Evolutionary conservation across 1,140 invertebrate genomes (phyloP).

Genomic region (Dermatophagoides farinae): DNA sequence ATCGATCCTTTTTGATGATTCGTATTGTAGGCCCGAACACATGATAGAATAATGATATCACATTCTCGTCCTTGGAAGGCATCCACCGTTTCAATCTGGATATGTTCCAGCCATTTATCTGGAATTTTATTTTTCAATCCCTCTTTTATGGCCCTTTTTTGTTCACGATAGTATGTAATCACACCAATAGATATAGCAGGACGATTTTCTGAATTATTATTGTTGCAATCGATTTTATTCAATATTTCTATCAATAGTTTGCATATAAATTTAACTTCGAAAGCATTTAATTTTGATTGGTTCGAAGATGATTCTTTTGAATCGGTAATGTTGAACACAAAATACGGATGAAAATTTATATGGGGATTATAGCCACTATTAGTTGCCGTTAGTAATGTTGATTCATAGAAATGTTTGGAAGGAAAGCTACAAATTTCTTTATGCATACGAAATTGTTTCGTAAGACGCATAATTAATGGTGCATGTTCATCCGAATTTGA

Average conservation of each 20-base stretch:
- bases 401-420: constrained; percentile 53
- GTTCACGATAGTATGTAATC: constrained; percentile 53
- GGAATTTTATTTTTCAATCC: constrained; percentile 9
- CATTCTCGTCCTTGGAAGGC: constrained; percentile 75
- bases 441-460: constrained; percentile 69
- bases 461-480: constrained; percentile 34
- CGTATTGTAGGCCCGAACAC: constrained; percentile 41
- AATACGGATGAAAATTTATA: constrained; percentile 31
- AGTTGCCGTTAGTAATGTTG: constrained; percentile 30
- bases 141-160: constrained; percentile 30
- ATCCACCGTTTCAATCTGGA: constrained; percentile 64
- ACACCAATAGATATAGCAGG: constrained; percentile 29
- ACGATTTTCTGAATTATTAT: no score
- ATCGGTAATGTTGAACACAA: constrained; percentile 21
- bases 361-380: constrained; percentile 14
- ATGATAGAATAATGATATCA: constrained; percentile 67
- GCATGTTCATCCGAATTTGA: constrained; percentile 8
- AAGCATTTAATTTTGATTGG: no score
- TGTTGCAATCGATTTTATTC: no score
- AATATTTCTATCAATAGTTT: no score
- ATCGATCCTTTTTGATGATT: constrained; percentile 23
- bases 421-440: constrained; percentile 50
- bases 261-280: no score
- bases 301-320: background rate
- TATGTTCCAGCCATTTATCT: constrained; percentile 3